Base-by-base conservation (phyloP, 2,113 vertebrate species). In the Hucho hucho region DNA sequence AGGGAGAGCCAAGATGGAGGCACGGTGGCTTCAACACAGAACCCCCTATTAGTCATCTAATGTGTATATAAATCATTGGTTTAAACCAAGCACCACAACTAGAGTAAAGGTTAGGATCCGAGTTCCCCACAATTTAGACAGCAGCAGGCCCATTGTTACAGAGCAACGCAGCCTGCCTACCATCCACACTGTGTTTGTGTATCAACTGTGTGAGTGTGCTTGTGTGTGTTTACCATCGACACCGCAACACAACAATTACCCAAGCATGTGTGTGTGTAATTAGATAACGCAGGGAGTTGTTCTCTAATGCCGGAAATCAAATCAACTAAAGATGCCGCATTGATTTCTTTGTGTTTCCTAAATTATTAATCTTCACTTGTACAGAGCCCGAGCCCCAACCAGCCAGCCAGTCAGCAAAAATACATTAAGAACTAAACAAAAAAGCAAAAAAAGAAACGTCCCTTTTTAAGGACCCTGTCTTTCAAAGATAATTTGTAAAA, bases 241-340 rank as follows among this genome's bases (percentile, higher is more conserved):
- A 87, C 87, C 83, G 82, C 80, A 79, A 88, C 84, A 87, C 80
- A 78, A 88, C 84, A 87, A 87, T 92, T 90, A 91, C 82, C 89
- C 89, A 80, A 91, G 87, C 88, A 87, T 91, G 87, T 89, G 88
- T 87, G 84, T 86, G 82, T 87, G 84, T 91, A 91, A 91, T 92
- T 91, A 92, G 87, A 91, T 91, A 90, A 92, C 85, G 83, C 88
- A 91, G 83, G 85, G 83, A 81, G 86, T 91, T 91, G 89, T 89
- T 90, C 86, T 88, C 86, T 91, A 90, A 92, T 89, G 87, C 88
- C 70, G 85, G 86, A 90, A 91, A 92, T 92, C 89, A 93, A 92
- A 91, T 92, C 90, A 92, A 86, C 84, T 89, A 90, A 88, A 89
- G 88, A 92, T 90, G 88, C 88, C 86, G 87, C 86, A 93, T 93